Conservation (phyloP, 2,888 invertebrate species). For the Rhamphomyia laevipes region DNA sequence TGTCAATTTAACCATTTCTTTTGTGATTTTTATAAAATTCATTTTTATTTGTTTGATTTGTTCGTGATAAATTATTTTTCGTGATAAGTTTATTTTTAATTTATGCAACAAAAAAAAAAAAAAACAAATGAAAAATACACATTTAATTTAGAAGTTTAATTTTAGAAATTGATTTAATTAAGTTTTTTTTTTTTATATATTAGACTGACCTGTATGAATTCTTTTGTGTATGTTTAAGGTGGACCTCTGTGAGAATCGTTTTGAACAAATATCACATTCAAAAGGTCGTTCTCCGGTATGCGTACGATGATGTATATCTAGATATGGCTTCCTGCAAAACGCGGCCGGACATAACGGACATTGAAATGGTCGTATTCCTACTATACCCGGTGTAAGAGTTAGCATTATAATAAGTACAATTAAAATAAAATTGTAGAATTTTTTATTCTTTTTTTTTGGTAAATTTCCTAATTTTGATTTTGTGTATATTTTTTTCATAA, state of each 20-base stretch:
- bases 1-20: too few species aligned
- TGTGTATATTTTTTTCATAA: neutral
- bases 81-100: too few species aligned
- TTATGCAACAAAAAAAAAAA: too few species aligned
- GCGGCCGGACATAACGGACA: conserved; percentile 45
- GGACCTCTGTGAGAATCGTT: conserved; percentile 70
- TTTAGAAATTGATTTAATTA: neutral
- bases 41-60: too few species aligned
- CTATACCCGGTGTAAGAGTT: conserved; percentile 10
- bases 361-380: conserved; percentile 41
- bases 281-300: conserved; percentile 45
- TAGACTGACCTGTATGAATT: conserved; percentile 50
- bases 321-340: conserved; percentile 49
- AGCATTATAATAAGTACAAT: conserved; percentile 1
- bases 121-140: too few species aligned
- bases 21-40: too few species aligned
- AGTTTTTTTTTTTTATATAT: neutral
- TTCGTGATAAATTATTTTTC: too few species aligned
- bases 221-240: conserved; percentile 71
- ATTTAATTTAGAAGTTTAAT: neutral
- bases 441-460: neutral
- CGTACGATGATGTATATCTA: conserved; percentile 53
- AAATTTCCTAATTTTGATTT: neutral
- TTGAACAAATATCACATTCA: conserved; percentile 64
- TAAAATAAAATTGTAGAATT: neutral